These are phyloP conservation scores for Kryptolebias marmoratus DNA, from an alignment of 2,113 vertebrate genomes.

Conservation along the genomic window DNA sequence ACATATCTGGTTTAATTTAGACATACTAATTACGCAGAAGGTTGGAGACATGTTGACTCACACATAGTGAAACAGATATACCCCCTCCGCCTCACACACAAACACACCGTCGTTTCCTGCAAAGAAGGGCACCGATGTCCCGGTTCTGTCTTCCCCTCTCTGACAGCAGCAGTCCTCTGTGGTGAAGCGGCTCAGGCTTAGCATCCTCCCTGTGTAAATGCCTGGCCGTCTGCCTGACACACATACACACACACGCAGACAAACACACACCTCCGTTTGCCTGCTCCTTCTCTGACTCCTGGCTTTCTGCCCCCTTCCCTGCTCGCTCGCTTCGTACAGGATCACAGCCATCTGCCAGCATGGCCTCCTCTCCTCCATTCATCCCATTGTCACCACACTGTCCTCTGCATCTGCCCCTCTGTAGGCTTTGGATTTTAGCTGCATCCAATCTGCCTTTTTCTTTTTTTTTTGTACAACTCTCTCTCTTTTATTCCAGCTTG, in stretches of 20 bases:
- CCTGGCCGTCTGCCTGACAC: conserved; percentile 56
- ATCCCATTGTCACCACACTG: conserved; percentile 63
- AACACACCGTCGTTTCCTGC: background rate
- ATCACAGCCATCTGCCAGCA: conserved; percentile 63
- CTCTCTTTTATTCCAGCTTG: conserved; percentile 22
- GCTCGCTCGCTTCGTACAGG: conserved; percentile 46
- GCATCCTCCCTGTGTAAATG: conserved; percentile 53
- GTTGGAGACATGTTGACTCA: background rate
- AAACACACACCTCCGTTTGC: conserved; percentile 34
- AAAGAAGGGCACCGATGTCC: conserved; percentile 23
- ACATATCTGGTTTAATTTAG: background rate
- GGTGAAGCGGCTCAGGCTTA: conserved; percentile 52
- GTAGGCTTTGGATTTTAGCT: conserved; percentile 42
- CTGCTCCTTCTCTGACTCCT: conserved; percentile 47
- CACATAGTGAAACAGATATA: background rate
- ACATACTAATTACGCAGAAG: background rate
- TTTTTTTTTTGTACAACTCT: conserved; percentile 33
- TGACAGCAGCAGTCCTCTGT: conserved; percentile 60
- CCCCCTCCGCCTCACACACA: background rate
- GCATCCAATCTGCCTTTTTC: conserved; percentile 26
- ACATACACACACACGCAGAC: conserved; percentile 24
- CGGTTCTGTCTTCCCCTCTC: conserved; percentile 28
- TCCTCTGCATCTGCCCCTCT: conserved; percentile 45
- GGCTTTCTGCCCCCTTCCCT: conserved; percentile 48
- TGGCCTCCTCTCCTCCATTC: conserved; percentile 55